Conservation (phyloP, 2,797 vertebrate genomes). For the Cottoperca gobio region DNA sequence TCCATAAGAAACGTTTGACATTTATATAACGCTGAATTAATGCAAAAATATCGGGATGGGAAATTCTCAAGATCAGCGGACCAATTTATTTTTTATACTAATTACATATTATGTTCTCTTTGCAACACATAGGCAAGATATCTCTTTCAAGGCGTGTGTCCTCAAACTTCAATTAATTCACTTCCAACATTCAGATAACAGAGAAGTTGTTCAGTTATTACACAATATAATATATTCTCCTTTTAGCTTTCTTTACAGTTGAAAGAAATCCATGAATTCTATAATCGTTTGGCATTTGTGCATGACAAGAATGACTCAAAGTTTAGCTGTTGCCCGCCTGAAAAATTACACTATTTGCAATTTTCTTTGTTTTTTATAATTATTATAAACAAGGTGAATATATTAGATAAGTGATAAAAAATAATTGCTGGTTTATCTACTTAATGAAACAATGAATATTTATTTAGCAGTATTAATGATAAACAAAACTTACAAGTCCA, state of each 20-base stretch:
- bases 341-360: not conserved
- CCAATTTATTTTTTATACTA: constrained; percentile 37
- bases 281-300: not conserved
- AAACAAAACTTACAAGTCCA: no score
- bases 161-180: constrained; percentile 4
- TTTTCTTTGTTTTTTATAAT: not conserved
- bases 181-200: not conserved
- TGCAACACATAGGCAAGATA: constrained; percentile 1
- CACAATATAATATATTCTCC: not conserved
- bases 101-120: constrained; percentile 15
- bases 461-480: not conserved
- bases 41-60: constrained; percentile 39
- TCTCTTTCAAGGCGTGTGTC: not conserved
- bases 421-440: not conserved
- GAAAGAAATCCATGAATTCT: not conserved
- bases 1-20: constrained; percentile 54
- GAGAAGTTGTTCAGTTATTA: not conserved
- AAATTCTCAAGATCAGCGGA: constrained; percentile 41
- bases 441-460: not conserved
- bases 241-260: not conserved
- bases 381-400: not conserved
- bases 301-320: not conserved
- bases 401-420: not conserved
- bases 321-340: not conserved
- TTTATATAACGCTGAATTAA: constrained; percentile 55